phyloP scores from a whole-genome alignment of 92 coral and sea anemone species.

The Heliopora coerulea region DNA sequence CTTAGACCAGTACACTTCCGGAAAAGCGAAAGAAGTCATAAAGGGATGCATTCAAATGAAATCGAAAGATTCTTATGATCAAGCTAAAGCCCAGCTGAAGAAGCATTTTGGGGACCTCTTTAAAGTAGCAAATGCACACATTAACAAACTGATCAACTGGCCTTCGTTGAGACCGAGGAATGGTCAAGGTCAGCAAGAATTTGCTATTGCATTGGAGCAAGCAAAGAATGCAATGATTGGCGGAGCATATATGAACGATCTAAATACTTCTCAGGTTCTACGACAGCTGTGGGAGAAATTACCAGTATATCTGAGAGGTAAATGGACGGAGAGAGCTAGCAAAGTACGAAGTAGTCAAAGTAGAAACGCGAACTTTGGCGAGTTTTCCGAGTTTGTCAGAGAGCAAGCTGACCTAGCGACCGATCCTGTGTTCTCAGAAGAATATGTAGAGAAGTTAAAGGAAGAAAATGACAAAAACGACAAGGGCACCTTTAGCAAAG shows the following conservation, averaged over 20 bases:
- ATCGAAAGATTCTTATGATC: constrained; percentile 43
- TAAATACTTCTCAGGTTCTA: constrained; percentile 57
- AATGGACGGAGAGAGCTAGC: constrained; percentile 54
- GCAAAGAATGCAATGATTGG: constrained; percentile 59
- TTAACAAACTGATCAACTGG: constrained; percentile 51
- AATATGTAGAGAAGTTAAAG: neutral
- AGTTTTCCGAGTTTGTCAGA: constrained; percentile 4
- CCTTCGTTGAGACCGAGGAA: constrained; percentile 53
- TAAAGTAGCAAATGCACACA: constrained; percentile 61
- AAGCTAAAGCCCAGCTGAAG: constrained; percentile 56
- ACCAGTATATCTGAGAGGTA: constrained; percentile 50
- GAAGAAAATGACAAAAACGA: neutral
- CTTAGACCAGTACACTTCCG: constrained; percentile 61
- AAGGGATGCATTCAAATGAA: constrained; percentile 58
- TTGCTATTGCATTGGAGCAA: constrained; percentile 52
- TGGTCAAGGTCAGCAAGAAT: constrained; percentile 58
- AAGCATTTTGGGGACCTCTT: constrained; percentile 68
- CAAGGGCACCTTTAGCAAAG: neutral
- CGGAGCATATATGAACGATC: constrained; percentile 55
- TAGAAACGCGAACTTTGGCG: constrained; percentile 11
- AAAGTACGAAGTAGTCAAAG: constrained; percentile 36
- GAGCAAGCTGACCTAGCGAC: constrained; percentile 62
- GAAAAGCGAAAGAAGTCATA: constrained; percentile 58
- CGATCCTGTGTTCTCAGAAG: constrained; percentile 58
- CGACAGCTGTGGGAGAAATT: constrained; percentile 59